phyloP scores from a whole-genome alignment of 1,140 invertebrate species.

The Medauroidea extradentata region DNA sequence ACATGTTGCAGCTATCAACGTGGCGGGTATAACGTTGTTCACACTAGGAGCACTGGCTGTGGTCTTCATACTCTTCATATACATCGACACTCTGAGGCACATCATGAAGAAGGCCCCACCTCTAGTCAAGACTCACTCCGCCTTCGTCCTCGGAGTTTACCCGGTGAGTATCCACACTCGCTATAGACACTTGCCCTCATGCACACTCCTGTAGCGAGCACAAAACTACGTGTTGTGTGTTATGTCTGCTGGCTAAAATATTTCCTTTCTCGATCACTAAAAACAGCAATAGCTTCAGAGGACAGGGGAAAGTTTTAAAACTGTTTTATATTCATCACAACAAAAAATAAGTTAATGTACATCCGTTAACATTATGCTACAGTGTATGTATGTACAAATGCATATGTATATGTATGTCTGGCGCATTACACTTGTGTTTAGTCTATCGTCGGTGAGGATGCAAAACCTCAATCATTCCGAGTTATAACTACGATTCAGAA shows the following conservation, averaged over 20 bases:
- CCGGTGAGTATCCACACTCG: conserved; percentile 57
- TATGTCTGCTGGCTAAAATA: no score
- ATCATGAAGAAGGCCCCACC: conserved; percentile 47
- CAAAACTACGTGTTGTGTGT: no score
- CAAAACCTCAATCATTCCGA: no score
- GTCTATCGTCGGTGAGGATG: no score
- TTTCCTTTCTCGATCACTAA: no score
- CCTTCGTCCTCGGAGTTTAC: conserved; percentile 55
- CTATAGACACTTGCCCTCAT: not conserved
- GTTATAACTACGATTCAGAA: no score
- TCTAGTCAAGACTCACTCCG: conserved; percentile 47
- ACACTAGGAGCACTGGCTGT: conserved; percentile 46
- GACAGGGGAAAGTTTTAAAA: no score
- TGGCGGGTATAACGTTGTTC: conserved; percentile 50
- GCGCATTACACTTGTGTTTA: no score
- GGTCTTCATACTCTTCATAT: conserved; percentile 45
- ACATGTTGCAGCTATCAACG: conserved; percentile 52
- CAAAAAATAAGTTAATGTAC: not conserved
- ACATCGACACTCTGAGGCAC: conserved; percentile 48
- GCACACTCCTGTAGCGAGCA: not conserved
- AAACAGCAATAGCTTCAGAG: no score
- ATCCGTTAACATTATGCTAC: no score
- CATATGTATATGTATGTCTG: no score
- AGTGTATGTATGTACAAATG: no score
- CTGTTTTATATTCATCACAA: not conserved